phyloP scores from a whole-genome alignment of 2,797 vertebrate species.

The Gymnoscopelus braueri region DNA sequence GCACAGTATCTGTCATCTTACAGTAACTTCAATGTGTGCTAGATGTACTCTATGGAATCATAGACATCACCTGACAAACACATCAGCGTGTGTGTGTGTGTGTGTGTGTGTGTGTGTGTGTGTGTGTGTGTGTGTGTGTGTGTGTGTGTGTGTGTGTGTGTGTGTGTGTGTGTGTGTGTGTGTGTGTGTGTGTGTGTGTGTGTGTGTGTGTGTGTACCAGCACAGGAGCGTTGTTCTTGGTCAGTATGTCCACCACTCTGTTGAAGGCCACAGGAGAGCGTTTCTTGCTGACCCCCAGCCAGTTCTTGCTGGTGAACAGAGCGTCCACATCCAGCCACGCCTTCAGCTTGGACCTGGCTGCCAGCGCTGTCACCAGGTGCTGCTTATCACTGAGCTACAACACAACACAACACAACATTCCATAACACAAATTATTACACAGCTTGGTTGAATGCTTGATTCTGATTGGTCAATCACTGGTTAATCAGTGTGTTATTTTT shows the following conservation, averaged over 20 bases:
- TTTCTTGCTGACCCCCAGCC: constrained; percentile 94
- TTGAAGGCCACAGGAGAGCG: constrained; percentile 92
- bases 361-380: constrained; percentile 89
- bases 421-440: neutral
- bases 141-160: constrained; percentile 41
- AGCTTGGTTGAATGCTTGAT: too few species aligned
- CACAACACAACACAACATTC: neutral
- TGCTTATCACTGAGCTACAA: constrained; percentile 90
- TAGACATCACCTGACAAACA: too few species aligned
- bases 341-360: constrained; percentile 91
- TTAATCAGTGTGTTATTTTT: too few species aligned
- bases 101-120: too few species aligned
- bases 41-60: too few species aligned
- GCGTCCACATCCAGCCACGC: constrained; percentile 94
- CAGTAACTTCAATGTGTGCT: too few species aligned
- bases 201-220: constrained; percentile 75
- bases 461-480: too few species aligned
- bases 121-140: neutral
- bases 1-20: too few species aligned
- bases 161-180: neutral
- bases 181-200: constrained; percentile 23
- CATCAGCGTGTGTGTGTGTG: too few species aligned
- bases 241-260: constrained; percentile 92
- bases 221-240: constrained; percentile 92
- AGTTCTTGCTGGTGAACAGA: constrained; percentile 92